Percentiles rank a stretch among this genome's conserved stretches.
These are phyloP conservation scores for Ianthella basta DNA, from an alignment of 37 sponge, comb jelly and placozoan genomes.

Conservation along the genomic window DNA sequence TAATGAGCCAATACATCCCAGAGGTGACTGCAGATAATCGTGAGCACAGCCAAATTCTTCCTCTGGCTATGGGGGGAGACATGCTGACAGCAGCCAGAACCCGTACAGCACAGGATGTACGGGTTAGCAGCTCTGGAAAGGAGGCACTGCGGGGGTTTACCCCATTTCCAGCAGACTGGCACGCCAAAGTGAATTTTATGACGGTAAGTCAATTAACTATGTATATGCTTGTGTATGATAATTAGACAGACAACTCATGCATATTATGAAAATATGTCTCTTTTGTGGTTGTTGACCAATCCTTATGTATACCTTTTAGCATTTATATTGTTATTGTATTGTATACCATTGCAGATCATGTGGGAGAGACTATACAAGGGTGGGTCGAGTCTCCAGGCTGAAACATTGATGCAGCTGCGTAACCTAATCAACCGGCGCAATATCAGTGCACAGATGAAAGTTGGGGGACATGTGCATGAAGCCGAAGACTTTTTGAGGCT, in stretches of 20 bases:
- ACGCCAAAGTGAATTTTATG: constrained; percentile 32
- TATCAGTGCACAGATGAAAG: background rate
- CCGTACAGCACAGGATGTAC: background rate
- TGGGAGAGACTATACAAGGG: constrained; percentile 30
- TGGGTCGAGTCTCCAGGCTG: constrained; percentile 27
- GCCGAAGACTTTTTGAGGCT: constrained; percentile 31
- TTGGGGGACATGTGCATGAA: constrained; percentile 23
- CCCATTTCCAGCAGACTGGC: constrained; percentile 30
- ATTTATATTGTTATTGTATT: background rate
- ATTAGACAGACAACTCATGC: no score
- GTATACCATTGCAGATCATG: constrained; percentile 21
- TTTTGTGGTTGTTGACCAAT: no score
- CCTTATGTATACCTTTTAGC: background rate
- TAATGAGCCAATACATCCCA: no score
- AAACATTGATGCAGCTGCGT: constrained; percentile 23
- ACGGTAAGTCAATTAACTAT: constrained; percentile 19
- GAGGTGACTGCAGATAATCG: no score
- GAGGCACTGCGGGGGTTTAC: constrained; percentile 10
- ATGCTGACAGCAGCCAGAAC: constrained; percentile 27
- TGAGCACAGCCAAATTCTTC: no score
- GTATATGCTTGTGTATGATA: background rate
- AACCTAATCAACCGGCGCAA: constrained; percentile 22
- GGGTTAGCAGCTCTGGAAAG: background rate
- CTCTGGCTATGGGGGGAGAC: constrained; percentile 11
- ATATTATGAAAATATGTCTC: no score